Evolutionary conservation across 2,113 vertebrate species (phyloP).

Genomic region (Anoura caudifer): DNA sequence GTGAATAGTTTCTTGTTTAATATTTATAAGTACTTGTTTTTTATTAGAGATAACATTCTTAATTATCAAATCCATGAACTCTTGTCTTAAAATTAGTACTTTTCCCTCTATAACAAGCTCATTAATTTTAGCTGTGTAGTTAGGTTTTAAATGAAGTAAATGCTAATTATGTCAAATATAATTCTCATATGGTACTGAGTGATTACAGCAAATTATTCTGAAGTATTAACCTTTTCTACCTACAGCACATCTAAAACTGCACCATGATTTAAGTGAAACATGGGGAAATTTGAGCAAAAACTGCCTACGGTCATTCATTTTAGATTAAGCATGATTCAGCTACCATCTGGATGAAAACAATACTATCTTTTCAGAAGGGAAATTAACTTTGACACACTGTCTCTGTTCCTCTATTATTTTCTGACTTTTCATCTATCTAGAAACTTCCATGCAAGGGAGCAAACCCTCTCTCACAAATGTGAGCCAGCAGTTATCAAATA

Average conservation of each 20-base stretch:
- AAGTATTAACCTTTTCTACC: not conserved
- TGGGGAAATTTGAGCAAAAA: not conserved
- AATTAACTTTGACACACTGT: not conserved
- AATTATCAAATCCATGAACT: not conserved
- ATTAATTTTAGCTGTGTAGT: not conserved
- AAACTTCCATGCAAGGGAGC: not conserved
- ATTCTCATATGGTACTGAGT: not conserved
- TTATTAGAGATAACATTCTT: not conserved
- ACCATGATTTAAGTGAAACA: not conserved
- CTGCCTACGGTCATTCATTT: not conserved
- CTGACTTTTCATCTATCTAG: not conserved
- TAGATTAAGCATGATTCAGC: not conserved
- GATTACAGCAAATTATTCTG: not conserved
- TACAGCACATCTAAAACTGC: not conserved
- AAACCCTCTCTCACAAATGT: not conserved
- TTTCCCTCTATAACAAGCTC: not conserved
- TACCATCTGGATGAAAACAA: not conserved
- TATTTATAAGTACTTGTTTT: slow-evolving; percentile 20
- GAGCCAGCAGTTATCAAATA: slow-evolving; percentile 31
- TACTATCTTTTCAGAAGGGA: slow-evolving; percentile 6
- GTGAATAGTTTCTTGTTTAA: not conserved
- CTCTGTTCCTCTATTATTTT: not conserved
- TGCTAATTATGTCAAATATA: not conserved
- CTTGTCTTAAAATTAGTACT: slow-evolving; percentile 8
- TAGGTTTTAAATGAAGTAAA: slow-evolving; percentile 7